Percentiles rank a stretch among this genome's conserved stretches.
phyloP scores from a whole-genome alignment of 2,888 invertebrate genomes.

The Unio pictorum region DNA sequence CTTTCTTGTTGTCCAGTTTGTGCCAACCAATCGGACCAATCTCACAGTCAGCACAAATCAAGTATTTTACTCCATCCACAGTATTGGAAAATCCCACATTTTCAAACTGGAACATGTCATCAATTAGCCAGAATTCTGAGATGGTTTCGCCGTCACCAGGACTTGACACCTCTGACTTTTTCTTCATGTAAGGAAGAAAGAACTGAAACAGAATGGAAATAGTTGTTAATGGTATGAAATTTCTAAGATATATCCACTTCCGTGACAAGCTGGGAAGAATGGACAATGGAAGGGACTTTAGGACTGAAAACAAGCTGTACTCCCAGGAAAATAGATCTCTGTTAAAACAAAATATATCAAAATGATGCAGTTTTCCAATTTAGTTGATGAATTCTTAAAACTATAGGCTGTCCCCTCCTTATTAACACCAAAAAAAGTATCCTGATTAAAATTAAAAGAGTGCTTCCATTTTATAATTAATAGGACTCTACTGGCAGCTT shows the following conservation, averaged over 20 bases:
- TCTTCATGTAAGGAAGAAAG: conserved; percentile 79
- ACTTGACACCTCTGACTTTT: conserved; percentile 56
- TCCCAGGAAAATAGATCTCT: no score
- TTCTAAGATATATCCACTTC: neutral
- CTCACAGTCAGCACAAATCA: conserved; percentile 98
- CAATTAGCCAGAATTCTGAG: conserved; percentile 87
- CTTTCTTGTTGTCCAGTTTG: conserved; percentile 72
- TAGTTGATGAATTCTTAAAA: no score
- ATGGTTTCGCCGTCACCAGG: conserved; percentile 70
- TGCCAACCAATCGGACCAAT: conserved; percentile 96
- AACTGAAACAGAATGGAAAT: conserved; percentile 46
- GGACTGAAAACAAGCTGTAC: no score
- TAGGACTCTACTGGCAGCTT: no score
- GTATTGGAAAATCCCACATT: conserved; percentile 96
- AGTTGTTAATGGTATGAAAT: neutral
- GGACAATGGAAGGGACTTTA: no score
- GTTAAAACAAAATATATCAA: no score
- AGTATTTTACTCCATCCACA: conserved; percentile 87
- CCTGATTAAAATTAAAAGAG: no score
- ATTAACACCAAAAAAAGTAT: no score
- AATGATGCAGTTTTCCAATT: no score
- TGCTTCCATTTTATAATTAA: no score
- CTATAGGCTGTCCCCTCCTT: no score
- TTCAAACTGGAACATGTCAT: conserved; percentile 94
- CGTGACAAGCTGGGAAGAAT: neutral